A percentile compares a stretch with the other conserved stretches of the same genome.
Evolutionary conservation across 1,140 invertebrate genomes (phyloP).

Genomic region (Zaprionus lachaisei): DNA sequence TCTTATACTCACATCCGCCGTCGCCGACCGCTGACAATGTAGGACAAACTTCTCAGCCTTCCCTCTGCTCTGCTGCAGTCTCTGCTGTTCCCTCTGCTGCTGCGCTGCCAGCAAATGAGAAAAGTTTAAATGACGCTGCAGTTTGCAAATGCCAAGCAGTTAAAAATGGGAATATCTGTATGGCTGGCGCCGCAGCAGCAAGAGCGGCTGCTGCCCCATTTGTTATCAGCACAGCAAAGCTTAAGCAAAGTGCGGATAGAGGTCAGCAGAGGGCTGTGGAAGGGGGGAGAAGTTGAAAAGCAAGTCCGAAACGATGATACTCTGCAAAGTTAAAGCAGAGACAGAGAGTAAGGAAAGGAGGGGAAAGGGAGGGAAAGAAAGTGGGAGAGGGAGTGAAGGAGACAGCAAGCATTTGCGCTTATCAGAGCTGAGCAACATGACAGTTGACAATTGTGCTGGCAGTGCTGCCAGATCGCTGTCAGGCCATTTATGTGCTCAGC

Average conservation of each 20-base stretch:
- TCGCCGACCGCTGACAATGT: constrained; percentile 54
- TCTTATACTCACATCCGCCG: background rate
- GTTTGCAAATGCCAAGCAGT: constrained; percentile 82
- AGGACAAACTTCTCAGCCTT: constrained; percentile 58
- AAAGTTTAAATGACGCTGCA: constrained; percentile 82
- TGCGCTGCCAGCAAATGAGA: constrained; percentile 77
- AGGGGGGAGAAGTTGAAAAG: constrained; percentile 7
- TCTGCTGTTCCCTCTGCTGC: constrained; percentile 33
- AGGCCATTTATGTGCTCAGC: too few species aligned
- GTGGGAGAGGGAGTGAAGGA: too few species aligned
- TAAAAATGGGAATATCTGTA: constrained; percentile 77
- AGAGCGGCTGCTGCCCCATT: constrained; percentile 59
- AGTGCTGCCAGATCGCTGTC: background rate
- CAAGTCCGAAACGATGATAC: background rate
- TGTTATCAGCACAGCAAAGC: constrained; percentile 59
- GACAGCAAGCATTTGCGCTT: background rate
- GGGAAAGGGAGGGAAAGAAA: too few species aligned
- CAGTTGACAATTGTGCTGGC: background rate
- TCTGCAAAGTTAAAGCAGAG: background rate
- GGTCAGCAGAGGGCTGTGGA: constrained; percentile 36
- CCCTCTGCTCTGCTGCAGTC: constrained; percentile 32
- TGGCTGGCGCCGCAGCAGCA: constrained; percentile 35
- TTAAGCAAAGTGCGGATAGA: constrained; percentile 41
- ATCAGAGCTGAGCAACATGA: background rate
- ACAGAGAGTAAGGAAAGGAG: too few species aligned